A percentile compares a stretch with the other conserved stretches of the same genome.
These are phyloP conservation scores for Drosophila anomelani DNA, from an alignment of 2,888 invertebrate genomes.

Conservation along the genomic window DNA sequence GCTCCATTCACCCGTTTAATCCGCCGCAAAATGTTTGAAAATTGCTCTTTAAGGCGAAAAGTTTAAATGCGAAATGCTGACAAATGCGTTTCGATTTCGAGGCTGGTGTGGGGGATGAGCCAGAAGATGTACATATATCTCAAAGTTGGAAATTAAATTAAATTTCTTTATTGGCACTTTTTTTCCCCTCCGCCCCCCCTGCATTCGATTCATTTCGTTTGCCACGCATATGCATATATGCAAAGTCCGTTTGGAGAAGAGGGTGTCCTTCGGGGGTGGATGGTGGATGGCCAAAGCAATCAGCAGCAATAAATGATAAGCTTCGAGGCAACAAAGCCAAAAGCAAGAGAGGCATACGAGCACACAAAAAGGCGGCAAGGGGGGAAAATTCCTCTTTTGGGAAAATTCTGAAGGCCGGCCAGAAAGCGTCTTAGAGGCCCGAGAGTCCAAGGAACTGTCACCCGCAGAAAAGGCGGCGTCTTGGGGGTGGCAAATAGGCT, in stretches of 20 bases:
- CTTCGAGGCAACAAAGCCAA: conserved; percentile 63
- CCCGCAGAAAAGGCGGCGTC: conserved; percentile 10
- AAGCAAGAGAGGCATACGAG: conserved; percentile 49
- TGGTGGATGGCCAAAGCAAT: conserved; percentile 64
- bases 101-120: no score
- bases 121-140: conserved; percentile 26
- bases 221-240: conserved; percentile 62
- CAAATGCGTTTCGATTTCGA: conserved; percentile 69
- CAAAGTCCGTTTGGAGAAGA: conserved; percentile 27
- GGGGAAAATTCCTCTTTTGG: conserved; percentile 5
- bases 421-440: conserved; percentile 13
- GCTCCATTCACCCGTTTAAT: conserved; percentile 50
- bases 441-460: conserved; percentile 29
- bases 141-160: conserved; percentile 72
- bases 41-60: conserved; percentile 59
- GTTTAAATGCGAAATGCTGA: conserved; percentile 75
- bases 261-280: background rate
- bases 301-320: conserved; percentile 79
- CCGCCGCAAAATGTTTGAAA: conserved; percentile 67
- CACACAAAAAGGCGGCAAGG: conserved; percentile 48
- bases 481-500: conserved; percentile 29
- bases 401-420: conserved; percentile 3
- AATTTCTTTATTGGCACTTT: conserved; percentile 73
- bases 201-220: conserved; percentile 49
- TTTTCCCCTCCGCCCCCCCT: conserved; percentile 18